Percentiles rank a stretch among this genome's conserved stretches.
Evolutionary conservation across 2,888 invertebrate genomes (phyloP).

Genomic region (Plutella xylostella): DNA sequence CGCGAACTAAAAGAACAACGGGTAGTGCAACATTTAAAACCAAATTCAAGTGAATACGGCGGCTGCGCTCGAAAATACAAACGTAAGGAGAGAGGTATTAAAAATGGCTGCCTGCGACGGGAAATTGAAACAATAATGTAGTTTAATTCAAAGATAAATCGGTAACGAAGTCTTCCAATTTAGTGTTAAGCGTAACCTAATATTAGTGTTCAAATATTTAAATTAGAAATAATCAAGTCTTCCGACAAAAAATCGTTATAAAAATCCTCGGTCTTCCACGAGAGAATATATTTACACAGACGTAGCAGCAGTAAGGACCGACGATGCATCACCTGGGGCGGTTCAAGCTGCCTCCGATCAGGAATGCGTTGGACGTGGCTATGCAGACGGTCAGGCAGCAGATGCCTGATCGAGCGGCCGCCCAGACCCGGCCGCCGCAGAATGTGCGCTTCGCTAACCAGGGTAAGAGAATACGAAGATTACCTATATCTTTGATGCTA

Average conservation of each 20-base stretch:
- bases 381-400: constrained; percentile 85
- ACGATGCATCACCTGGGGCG: constrained; percentile 62
- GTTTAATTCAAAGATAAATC: constrained; percentile 31
- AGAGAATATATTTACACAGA: background rate
- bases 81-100: constrained; percentile 7
- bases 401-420: constrained; percentile 75
- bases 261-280: background rate
- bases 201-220: constrained; percentile 2
- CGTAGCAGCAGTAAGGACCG: constrained; percentile 18
- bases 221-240: background rate
- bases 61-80: background rate
- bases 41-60: background rate
- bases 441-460: constrained; percentile 66
- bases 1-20: background rate
- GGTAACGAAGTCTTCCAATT: constrained; percentile 66
- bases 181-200: too few relatives aligned
- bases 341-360: constrained; percentile 77
- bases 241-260: background rate
- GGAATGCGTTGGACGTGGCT: constrained; percentile 83
- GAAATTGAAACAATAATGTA: constrained; percentile 30
- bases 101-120: constrained; percentile 42
- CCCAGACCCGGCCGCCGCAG: constrained; percentile 59
- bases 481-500: background rate
- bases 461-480: constrained; percentile 48
- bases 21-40: too few relatives aligned